Base-by-base conservation (phyloP, 2,113 vertebrate species). In the Spheniscus mendiculus region DNA sequence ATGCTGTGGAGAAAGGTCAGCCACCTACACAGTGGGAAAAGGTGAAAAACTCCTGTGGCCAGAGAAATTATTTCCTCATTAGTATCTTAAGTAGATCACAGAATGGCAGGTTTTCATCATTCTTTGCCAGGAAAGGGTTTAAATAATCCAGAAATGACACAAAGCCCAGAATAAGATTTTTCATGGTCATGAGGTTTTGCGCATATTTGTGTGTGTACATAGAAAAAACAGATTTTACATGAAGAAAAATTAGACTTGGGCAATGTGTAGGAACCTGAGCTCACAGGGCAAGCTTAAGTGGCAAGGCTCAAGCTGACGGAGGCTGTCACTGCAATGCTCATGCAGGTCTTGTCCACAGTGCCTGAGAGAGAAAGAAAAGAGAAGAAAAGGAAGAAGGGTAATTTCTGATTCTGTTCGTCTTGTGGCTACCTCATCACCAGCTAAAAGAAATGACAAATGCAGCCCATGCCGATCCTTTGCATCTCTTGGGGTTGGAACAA, bases 191-290 rank as follows among this genome's bases (percentile, higher is more conserved):
- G 36, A 69, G 15, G 22, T 49, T 89, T 49, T 30, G 18, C 7
- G 4, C 8, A 4, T 36, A 3, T 42, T 4, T 47, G 10, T 14
- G 5, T 29, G 5, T 16, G 13, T 23, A 12, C 9, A 3, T 7
- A 59, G 32, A 94, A 86, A 86, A 58, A 67, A 1, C 14, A 59
- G 19, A 59, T 49, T 78, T 76, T 76, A 22, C 30, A 42, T 6
- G 5, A 38, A 63, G 55, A 66, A 29, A n/a, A 23, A 25, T 21
- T 29, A 53, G 8, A 25, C 5, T 71, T 27, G 23, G 49, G 11
- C 20, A 67, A 23, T 45, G 4, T 36, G 19, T 38, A 50, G 10
- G 15, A 66, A 49, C 18, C 32, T 59, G 27, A 50, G 14, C 6
- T 87, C 27, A 34, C 19, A 55, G 53, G 16, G 10, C 12, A 72